Evolutionary conservation across 2,113 vertebrate species (phyloP).

Genomic region (Leptodactylus fuscus): DNA sequence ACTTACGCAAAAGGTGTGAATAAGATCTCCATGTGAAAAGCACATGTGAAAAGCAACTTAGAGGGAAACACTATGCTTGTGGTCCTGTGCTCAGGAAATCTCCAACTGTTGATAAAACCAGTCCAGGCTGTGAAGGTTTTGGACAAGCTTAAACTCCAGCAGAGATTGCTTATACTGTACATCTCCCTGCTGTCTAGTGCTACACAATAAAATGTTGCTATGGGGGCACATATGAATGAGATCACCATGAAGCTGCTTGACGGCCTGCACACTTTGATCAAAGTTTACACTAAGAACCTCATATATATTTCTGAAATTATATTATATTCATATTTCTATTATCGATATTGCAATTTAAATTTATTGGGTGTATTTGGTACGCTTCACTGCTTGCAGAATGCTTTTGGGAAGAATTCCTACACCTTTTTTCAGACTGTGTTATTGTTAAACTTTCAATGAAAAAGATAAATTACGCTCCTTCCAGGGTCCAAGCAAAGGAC

Average conservation of each 20-base stretch:
- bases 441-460: conserved; percentile 3
- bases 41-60: not conserved
- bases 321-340: not conserved
- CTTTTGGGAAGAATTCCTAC: not conserved
- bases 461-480: not conserved
- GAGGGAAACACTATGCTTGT: not conserved
- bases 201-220: not conserved
- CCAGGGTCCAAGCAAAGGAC: conserved; percentile 7
- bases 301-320: not conserved
- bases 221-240: conserved; percentile 12
- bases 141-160: not conserved
- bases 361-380: conserved; percentile 1
- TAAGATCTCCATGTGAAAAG: not conserved
- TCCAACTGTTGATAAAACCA: not conserved
- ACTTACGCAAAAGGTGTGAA: not conserved
- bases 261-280: conserved; percentile 6
- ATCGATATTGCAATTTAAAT: conserved; percentile 9
- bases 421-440: not conserved
- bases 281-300: conserved; percentile 3
- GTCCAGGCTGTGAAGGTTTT: not conserved
- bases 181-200: not conserved
- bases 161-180: not conserved
- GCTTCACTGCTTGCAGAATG: not conserved
- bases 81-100: not conserved
- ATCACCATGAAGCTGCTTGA: not conserved